Conservation (phyloP, 37 sponge, comb jelly and placozoan species). For the Lycopodina hypogea region DNA sequence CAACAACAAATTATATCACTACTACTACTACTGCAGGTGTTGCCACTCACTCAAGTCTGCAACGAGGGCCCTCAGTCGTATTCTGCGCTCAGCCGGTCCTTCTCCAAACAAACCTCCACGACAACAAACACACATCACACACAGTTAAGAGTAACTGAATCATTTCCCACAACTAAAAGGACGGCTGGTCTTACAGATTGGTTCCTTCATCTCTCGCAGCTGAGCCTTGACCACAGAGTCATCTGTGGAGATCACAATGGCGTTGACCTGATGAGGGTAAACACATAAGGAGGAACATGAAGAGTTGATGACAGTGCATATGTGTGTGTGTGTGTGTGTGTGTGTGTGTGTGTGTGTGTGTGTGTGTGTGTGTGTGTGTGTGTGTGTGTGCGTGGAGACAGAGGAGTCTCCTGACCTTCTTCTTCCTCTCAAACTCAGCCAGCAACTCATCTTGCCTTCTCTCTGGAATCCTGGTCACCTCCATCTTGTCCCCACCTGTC, state of each 20-base stretch:
- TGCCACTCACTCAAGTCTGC: slow-evolving; percentile 61
- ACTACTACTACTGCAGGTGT: too few species aligned
- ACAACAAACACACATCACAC: too few species aligned
- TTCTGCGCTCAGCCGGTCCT: slow-evolving; percentile 94
- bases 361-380: too few species aligned
- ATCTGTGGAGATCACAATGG: slow-evolving; percentile 86
- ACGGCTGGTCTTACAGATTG: slow-evolving; percentile 81
- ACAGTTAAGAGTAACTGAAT: background rate
- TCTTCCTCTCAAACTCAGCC: slow-evolving; percentile 90
- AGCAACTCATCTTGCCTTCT: slow-evolving; percentile 74
- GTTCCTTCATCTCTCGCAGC: slow-evolving; percentile 80
- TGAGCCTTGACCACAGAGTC: slow-evolving; percentile 79
- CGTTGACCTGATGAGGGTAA: slow-evolving; percentile 45
- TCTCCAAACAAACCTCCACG: slow-evolving; percentile 91
- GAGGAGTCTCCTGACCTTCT: slow-evolving; percentile 42
- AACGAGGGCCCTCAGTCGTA: slow-evolving; percentile 68
- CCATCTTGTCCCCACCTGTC: slow-evolving; percentile 11
- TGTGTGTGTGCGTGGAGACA: background rate
- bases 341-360: too few species aligned
- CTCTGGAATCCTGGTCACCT: slow-evolving; percentile 25
- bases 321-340: background rate
- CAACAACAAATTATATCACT: background rate
- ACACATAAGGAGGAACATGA: background rate
- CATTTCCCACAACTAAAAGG: background rate
- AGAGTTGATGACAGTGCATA: background rate